Evolutionary conservation across 2,888 invertebrate genomes (phyloP).

Genomic region (Drepana falcataria): DNA sequence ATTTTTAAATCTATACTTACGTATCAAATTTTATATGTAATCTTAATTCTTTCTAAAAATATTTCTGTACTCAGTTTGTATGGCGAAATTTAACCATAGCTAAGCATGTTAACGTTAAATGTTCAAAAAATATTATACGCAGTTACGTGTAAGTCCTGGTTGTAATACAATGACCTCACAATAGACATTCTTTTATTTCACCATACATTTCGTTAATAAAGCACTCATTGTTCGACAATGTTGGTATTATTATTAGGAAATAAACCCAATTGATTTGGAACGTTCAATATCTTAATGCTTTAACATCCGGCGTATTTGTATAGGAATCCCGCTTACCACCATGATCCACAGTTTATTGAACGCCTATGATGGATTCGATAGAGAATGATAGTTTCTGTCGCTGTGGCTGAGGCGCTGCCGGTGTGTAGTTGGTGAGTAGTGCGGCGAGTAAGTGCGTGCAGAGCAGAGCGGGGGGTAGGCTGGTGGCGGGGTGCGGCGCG

Average conservation of each 20-base stretch:
- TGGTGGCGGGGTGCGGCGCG: too few relatives aligned
- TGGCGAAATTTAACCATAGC: conserved; percentile 17
- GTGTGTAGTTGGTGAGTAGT: conserved; percentile 56
- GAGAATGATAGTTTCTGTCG: conserved; percentile 78
- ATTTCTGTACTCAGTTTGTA: conserved; percentile 53
- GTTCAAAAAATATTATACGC: conserved; percentile 22
- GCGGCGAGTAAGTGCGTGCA: conserved; percentile 73
- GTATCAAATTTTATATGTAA: conserved; percentile 28
- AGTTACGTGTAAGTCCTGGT: conserved; percentile 46
- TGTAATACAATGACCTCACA: conserved; percentile 63
- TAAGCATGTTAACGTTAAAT: conserved; percentile 20
- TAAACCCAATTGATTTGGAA: neutral
- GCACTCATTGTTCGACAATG: conserved; percentile 72
- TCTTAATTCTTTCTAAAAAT: conserved; percentile 19
- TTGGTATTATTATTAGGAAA: conserved; percentile 17
- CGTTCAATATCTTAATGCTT: neutral
- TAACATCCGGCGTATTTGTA: neutral
- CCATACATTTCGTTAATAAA: conserved; percentile 76
- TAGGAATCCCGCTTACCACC: too few relatives aligned
- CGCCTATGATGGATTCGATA: conserved; percentile 85
- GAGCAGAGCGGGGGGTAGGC: conserved; percentile 45
- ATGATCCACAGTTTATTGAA: too few relatives aligned
- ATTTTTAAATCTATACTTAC: conserved; percentile 36
- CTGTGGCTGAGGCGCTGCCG: conserved; percentile 43
- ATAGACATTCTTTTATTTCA: conserved; percentile 59